These are phyloP conservation scores for Drosophila nr. medialis DNA, from an alignment of 2,888 invertebrate species.

Conservation along the genomic window DNA sequence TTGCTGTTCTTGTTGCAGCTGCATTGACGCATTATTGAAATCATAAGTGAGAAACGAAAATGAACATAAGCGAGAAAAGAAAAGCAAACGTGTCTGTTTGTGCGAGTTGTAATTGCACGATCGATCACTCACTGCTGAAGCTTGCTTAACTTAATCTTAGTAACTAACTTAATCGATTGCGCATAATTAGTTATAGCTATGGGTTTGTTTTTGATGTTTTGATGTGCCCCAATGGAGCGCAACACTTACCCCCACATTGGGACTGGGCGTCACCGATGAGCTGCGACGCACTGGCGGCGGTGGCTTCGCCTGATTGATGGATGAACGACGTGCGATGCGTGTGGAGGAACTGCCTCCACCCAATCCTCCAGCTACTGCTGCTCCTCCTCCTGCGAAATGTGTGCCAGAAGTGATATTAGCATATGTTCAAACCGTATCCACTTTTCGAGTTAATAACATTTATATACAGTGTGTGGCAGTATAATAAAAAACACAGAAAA, in stretches of 20 bases:
- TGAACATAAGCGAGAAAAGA: constrained; percentile 36
- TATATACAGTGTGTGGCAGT: constrained; percentile 61
- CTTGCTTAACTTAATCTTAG: constrained; percentile 35
- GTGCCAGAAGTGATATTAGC: constrained; percentile 14
- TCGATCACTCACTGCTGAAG: constrained; percentile 8
- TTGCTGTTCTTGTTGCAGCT: constrained; percentile 35
- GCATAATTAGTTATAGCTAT: constrained; percentile 7
- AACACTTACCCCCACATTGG: constrained; percentile 82
- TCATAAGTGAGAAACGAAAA: constrained; percentile 61
- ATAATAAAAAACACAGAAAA: constrained; percentile 64
- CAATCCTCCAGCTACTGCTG: constrained; percentile 31
- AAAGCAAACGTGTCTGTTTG: constrained; percentile 16
- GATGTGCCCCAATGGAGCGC: not conserved
- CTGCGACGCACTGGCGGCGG: constrained; percentile 94
- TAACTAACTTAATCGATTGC: constrained; percentile 50
- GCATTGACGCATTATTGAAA: constrained; percentile 50
- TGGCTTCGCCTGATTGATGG: constrained; percentile 87
- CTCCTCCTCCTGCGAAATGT: constrained; percentile 62
- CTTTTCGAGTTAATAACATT: constrained; percentile 54
- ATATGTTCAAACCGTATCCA: not conserved
- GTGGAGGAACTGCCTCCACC: constrained; percentile 65
- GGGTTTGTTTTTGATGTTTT: not conserved
- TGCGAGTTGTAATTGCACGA: constrained; percentile 25
- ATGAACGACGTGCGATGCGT: constrained; percentile 84
- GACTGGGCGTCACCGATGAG: constrained; percentile 86